Percentiles rank a stretch among this genome's conserved stretches.
Conservation (phyloP, 2,113 vertebrate species). For the Struthidea cinerea region DNA sequence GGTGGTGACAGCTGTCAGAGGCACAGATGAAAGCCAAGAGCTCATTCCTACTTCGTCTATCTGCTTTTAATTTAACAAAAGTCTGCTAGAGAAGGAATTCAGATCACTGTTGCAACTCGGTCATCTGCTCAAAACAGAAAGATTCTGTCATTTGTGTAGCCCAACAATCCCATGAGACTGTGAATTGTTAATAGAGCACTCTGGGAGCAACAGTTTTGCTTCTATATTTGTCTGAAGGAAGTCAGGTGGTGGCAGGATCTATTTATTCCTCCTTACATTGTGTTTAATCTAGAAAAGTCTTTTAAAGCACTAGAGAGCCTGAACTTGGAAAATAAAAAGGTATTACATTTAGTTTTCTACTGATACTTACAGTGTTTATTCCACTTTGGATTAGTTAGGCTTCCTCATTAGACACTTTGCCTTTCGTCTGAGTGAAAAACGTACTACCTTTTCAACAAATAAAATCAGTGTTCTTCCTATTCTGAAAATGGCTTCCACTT, state of each 20-base stretch:
- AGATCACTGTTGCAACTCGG: background rate
- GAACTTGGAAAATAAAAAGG: background rate
- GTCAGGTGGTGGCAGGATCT: background rate
- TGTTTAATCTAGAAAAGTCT: background rate
- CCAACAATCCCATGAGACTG: background rate
- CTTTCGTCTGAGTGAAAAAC: background rate
- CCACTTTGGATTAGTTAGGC: background rate
- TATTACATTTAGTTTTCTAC: background rate
- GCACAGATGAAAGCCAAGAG: background rate
- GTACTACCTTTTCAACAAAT: background rate
- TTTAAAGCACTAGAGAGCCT: background rate
- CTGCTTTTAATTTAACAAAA: background rate
- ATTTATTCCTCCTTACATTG: background rate
- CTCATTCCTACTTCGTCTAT: background rate
- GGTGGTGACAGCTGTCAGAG: background rate
- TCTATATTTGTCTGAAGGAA: background rate
- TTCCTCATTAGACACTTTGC: background rate
- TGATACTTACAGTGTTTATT: background rate
- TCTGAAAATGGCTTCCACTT: background rate
- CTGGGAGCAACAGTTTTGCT: background rate
- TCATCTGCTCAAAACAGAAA: background rate
- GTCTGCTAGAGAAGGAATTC: background rate
- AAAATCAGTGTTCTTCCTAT: background rate
- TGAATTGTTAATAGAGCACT: background rate
- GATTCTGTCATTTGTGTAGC: background rate